Evolutionary conservation across 2,797 vertebrate species (phyloP).

Genomic region (Hozukius guyotensis): DNA sequence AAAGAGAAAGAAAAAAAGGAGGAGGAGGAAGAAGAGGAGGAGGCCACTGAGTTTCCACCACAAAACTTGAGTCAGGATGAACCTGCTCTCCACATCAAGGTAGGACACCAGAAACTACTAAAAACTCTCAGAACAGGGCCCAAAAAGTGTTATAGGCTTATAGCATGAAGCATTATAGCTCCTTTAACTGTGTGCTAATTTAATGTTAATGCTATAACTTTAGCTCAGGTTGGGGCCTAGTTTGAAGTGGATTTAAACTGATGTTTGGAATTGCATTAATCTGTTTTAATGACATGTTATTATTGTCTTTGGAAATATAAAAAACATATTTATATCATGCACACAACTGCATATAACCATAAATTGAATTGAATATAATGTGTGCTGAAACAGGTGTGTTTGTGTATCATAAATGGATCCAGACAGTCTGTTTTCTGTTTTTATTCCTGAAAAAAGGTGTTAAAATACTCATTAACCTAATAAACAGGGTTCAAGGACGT

Average conservation of each 20-base stretch:
- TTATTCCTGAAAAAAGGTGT: not conserved
- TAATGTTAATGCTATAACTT: not conserved
- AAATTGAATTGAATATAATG: no score
- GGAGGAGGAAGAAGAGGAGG: not conserved
- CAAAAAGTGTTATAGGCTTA: not conserved
- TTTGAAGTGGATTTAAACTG: not conserved
- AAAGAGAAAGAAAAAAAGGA: slow-evolving; percentile 13
- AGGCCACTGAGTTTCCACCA: slow-evolving; percentile 41
- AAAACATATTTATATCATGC: no score
- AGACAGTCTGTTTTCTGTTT: not conserved
- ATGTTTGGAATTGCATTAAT: not conserved
- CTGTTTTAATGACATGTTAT: not conserved
- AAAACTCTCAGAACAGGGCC: not conserved
- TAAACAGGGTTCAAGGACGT: not conserved
- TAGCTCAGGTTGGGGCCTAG: not conserved
- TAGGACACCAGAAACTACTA: slow-evolving; percentile 56
- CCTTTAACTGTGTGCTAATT: not conserved
- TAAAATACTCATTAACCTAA: not conserved
- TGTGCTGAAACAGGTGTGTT: not conserved
- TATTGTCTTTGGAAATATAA: not conserved
- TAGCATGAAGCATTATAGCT: not conserved
- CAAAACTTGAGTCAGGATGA: slow-evolving; percentile 45
- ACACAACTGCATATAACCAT: no score
- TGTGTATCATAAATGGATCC: not conserved
- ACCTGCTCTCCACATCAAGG: slow-evolving; percentile 63